phyloP scores from a whole-genome alignment of 2,797 vertebrate genomes.

The Buphagus erythrorhynchus region DNA sequence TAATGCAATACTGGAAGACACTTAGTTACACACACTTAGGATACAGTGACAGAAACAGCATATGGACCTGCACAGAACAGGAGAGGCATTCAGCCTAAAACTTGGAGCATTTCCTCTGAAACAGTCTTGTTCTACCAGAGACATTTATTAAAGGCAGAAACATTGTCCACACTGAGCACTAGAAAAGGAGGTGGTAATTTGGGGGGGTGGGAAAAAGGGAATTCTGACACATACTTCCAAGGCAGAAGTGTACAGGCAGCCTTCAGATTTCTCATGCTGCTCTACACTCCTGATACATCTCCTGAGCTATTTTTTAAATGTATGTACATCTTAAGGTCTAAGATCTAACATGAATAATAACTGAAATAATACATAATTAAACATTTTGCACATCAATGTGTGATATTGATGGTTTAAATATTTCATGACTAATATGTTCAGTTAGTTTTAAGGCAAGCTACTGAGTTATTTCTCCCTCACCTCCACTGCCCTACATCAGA shows the following conservation, averaged over 20 bases:
- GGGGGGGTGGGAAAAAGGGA: not conserved
- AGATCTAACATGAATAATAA: conserved; percentile 73
- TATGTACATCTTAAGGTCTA: conserved; percentile 66
- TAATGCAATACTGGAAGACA: not conserved
- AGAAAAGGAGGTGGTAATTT: not conserved
- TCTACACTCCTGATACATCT: conserved; percentile 43
- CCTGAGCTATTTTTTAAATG: conserved; percentile 69
- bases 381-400: conserved; percentile 65
- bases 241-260: not conserved
- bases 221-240: not conserved
- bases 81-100: not conserved
- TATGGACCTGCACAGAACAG: not conserved
- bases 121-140: not conserved
- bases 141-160: not conserved
- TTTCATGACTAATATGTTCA: conserved; percentile 72
- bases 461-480: conserved; percentile 58
- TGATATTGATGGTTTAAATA: conserved; percentile 75
- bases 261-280: conserved; percentile 48
- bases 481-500: conserved; percentile 35
- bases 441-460: conserved; percentile 56
- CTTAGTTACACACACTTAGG: not conserved
- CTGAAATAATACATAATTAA: conserved; percentile 75
- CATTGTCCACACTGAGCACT: not conserved
- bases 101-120: not conserved
- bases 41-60: not conserved